Conservation (phyloP, 2,888 invertebrate species). For the Noctua pronuba region DNA sequence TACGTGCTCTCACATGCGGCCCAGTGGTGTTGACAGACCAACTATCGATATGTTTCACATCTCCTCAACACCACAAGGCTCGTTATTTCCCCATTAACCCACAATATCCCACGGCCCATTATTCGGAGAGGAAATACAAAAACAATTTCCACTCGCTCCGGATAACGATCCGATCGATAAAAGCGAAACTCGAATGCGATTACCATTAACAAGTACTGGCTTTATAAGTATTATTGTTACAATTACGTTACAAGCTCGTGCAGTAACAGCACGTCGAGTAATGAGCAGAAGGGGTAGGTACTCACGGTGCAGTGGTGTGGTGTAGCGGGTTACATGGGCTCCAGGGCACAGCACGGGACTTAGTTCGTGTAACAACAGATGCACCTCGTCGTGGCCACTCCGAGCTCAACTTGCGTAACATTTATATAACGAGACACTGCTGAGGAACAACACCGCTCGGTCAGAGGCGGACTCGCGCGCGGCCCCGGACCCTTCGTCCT, state of each 20-base stretch:
- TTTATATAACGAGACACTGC: constrained; percentile 87
- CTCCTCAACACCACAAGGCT: constrained; percentile 47
- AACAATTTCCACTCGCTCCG: constrained; percentile 76
- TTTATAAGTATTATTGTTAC: constrained; percentile 59
- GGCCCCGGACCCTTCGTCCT: constrained; percentile 77
- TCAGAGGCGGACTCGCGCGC: constrained; percentile 79
- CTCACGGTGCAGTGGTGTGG: constrained; percentile 79
- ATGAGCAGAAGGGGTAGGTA: constrained; percentile 71
- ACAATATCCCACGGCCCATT: constrained; percentile 57
- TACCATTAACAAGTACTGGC: constrained; percentile 59
- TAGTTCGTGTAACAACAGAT: constrained; percentile 76
- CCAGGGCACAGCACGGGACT: constrained; percentile 77
- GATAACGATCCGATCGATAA: constrained; percentile 84
- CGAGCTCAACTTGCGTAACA: constrained; percentile 87
- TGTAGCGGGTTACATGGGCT: constrained; percentile 83
- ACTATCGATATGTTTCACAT: constrained; percentile 26
- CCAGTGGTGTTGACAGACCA: constrained; percentile 71
- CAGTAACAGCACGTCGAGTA: constrained; percentile 7
- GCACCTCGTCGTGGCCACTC: constrained; percentile 82
- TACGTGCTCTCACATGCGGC: constrained; percentile 71
- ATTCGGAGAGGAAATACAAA: constrained; percentile 69
- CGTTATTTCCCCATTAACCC: constrained; percentile 71
- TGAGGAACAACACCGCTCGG: constrained; percentile 76
- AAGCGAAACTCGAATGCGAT: constrained; percentile 69
- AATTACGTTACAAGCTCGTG: constrained; percentile 24